A percentile compares a stretch with the other conserved stretches of the same genome.
phyloP scores from a whole-genome alignment of 2,113 vertebrate species.

The Misgurnus anguillicaudatus region DNA sequence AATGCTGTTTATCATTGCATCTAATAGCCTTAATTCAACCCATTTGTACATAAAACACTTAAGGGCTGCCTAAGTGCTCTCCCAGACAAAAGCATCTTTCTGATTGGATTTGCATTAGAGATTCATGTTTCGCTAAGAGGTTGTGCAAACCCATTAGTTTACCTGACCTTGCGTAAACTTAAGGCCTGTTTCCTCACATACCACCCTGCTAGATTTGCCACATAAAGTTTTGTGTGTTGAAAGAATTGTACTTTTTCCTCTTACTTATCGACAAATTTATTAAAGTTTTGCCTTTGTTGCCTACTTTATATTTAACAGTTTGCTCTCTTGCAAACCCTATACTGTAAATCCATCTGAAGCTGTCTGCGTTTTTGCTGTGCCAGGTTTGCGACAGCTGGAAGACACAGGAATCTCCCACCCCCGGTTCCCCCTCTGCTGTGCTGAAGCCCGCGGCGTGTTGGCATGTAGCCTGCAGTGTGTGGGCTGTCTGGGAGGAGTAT shows the following conservation, averaged over 20 bases:
- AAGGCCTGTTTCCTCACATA: constrained; percentile 23
- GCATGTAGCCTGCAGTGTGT: constrained; percentile 71
- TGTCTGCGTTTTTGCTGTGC: constrained; percentile 60
- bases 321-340: constrained; percentile 1
- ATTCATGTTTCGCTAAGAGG: constrained; percentile 45
- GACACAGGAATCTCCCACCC: constrained; percentile 75
- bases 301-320: not conserved
- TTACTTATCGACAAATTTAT: not conserved
- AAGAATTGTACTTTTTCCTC: not conserved
- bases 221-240: not conserved
- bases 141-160: constrained; percentile 38
- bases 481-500: constrained; percentile 62
- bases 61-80: constrained; percentile 57
- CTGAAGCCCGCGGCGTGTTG: constrained; percentile 68
- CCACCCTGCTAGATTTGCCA: not conserved
- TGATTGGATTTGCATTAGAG: constrained; percentile 58
- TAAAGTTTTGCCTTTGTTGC: no score
- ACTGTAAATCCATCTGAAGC: constrained; percentile 23
- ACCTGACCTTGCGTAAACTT: constrained; percentile 28
- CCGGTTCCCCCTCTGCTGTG: constrained; percentile 69
- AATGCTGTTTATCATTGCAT: constrained; percentile 56
- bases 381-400: constrained; percentile 75
- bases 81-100: constrained; percentile 57
- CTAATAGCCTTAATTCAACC: constrained; percentile 57
- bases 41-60: constrained; percentile 58